phyloP scores from a whole-genome alignment of 2,888 invertebrate species.

The Linhomoeus sp. region DNA sequence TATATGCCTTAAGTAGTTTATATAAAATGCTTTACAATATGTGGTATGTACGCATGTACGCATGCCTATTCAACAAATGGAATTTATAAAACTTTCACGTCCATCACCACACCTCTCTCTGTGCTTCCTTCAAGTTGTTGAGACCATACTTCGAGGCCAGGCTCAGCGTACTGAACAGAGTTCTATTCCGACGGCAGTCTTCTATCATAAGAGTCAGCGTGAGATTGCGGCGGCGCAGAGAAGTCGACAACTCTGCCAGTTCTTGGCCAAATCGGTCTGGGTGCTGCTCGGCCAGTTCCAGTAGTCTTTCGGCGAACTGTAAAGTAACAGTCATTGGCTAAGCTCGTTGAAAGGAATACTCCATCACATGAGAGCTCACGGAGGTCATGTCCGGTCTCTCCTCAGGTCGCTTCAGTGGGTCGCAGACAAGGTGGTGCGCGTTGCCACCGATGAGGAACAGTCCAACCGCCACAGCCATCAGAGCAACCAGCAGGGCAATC shows the following conservation, averaged over 20 bases:
- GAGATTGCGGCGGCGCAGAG: not conserved
- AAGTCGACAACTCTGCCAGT: not conserved
- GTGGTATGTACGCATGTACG: no score
- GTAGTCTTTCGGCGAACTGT: no score
- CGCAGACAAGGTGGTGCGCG: conserved; percentile 16
- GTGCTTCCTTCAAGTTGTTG: not conserved
- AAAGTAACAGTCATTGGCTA: no score
- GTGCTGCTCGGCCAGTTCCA: no score
- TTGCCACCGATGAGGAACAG: conserved; percentile 19
- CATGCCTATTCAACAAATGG: no score
- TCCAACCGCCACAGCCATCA: conserved; percentile 10
- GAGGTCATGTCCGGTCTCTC: conserved; percentile 16
- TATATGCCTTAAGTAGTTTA: no score
- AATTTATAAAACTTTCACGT: no score
- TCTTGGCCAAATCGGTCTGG: not conserved
- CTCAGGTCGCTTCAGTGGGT: conserved; percentile 17
- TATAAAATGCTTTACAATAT: no score
- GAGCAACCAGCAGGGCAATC: conserved; percentile 14
- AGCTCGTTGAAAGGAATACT: no score
- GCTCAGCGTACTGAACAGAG: not conserved
- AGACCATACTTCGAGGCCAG: not conserved
- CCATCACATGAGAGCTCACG: no score
- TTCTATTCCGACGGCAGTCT: not conserved
- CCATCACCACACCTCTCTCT: not conserved
- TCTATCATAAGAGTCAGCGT: not conserved